Evolutionary conservation across 2,113 vertebrate genomes (phyloP), one percentile per base, ranked within the genome.

Genomic region (Sinocyclocheilus grahami): DNA sequence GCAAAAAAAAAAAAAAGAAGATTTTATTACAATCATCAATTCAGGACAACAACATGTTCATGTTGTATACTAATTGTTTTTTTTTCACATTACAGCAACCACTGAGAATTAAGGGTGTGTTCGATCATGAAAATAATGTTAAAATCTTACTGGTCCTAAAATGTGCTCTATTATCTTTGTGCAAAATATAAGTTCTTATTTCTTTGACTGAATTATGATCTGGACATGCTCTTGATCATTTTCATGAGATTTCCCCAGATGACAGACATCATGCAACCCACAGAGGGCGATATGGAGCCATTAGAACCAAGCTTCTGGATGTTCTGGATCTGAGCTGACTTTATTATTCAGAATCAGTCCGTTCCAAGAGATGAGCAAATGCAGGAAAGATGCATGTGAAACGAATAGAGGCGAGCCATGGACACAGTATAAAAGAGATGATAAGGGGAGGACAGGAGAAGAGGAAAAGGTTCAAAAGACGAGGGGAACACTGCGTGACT

Each of bases 391-490:
- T 2, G 18, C 55, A 20, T 8, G 53, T 55, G 42, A 42, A 42
- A 42, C 42, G 1, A 42, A 42, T 9, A 2, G 42, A 42, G 42
- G 42, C 8, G 42, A 2, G 42, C 8, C 42, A 42, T 9, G 8
- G 55, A 37, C n/a, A 37, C n/a, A 11, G 84, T 27, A 87, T 60
- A 12, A 62, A 78, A 55, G 82, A 69, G 82, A 69, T 16, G 33
- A 6, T 13, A 5, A 14, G 27, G 13, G 24, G 63, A 67, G 48
- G 71, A 16, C 51, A 27, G 51, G 18, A 48, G 2, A 3, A 12
- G 46, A 48, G 0, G 6, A 58, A 8, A 11, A 14, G 67, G 39
- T 37, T 48, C 27, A 76, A 58, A 79, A 80, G 76, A 4, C 2
- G 42, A 48, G 20, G 7, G 27, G 78, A 67, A 51, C 11, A 58